Conservation (phyloP, 2,797 vertebrate species). For the Salarias fasciatus region DNA sequence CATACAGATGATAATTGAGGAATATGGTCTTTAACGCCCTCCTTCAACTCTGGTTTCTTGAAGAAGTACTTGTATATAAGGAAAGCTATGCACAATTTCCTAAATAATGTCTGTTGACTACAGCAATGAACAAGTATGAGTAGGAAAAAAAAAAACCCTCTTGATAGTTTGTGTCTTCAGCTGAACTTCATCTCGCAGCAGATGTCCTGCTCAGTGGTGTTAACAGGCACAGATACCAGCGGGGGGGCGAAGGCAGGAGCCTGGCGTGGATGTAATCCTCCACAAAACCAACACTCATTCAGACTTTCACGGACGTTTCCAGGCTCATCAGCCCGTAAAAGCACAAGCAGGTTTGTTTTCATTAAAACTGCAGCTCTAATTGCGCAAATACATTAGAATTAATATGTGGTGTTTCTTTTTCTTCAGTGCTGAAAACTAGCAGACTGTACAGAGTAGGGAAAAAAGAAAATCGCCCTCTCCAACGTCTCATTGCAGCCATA, state of each 20-base stretch:
- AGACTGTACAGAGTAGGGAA: too few relatives aligned
- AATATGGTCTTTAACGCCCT: neutral
- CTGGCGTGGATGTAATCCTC: too few relatives aligned
- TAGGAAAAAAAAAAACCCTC: neutral
- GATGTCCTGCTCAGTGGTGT: neutral
- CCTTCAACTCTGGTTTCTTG: conserved; percentile 4
- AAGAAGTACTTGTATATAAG: conserved; percentile 9
- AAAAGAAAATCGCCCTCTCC: too few relatives aligned
- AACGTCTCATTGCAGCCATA: too few relatives aligned
- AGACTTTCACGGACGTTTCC: too few relatives aligned
- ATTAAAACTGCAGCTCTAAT: neutral
- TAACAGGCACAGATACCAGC: conserved; percentile 1
- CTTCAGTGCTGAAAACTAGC: too few relatives aligned
- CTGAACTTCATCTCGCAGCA: neutral
- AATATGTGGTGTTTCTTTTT: too few relatives aligned
- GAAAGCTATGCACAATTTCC: neutral
- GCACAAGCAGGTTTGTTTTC: neutral
- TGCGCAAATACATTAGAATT: too few relatives aligned
- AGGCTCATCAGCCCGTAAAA: too few relatives aligned
- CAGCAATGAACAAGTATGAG: neutral
- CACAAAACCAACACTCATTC: too few relatives aligned
- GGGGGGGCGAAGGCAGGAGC: too few relatives aligned
- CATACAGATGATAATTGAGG: conserved; percentile 6
- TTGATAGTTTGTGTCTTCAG: neutral
- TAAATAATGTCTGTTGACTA: neutral